Evolutionary conservation across 2,888 invertebrate species (phyloP), one percentile per base, ranked within the genome.

Genomic region (Chymomyza amoena): DNA sequence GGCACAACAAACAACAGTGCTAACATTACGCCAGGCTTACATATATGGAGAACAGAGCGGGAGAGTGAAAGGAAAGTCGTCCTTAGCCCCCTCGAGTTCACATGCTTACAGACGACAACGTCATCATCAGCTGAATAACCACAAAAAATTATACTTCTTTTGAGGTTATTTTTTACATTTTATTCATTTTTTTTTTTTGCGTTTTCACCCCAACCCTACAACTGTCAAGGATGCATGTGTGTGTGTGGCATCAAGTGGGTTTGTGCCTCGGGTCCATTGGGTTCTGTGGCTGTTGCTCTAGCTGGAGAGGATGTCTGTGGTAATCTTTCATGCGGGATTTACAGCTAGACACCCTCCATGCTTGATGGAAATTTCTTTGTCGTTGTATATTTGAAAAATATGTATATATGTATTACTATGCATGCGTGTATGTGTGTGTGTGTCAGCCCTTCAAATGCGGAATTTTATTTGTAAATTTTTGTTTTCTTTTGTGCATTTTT

Each of bases 291-390:
- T 50, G 52, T 54, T 36, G 68, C 57, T 16, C 70, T 18, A 71
- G 69, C 65, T 76, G 4, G 25, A 32, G 39, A 32, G 39, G 77
- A 71, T 79, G 79, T 78, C 76, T 79, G 77, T 72, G 81, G 87
- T 86, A 89, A 90, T 90, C 90, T 90, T 88, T 90, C 89, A 89
- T 87, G 79, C 76, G 84, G 90, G 90, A 89, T 89, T 89, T 90
- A 72, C 89, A 88, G 80, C 78, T 79, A 83, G 81, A 88, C 89
- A 90, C 89, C 82, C 84, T 77, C 69, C 64, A 56, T 25, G 67
- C 61, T 67, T 71, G 73, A 72, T 74, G 73, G 78, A 78, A 72
- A 80, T 77, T 68, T 63, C 39, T 39, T 45, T 57, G 18, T 57
- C 57, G 20, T 52, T 57, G 63, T 36, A 61, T 60, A 69, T 64